These are phyloP conservation scores for Laspeyria flexula DNA, from an alignment of 2,888 invertebrate genomes.

Conservation along the genomic window DNA sequence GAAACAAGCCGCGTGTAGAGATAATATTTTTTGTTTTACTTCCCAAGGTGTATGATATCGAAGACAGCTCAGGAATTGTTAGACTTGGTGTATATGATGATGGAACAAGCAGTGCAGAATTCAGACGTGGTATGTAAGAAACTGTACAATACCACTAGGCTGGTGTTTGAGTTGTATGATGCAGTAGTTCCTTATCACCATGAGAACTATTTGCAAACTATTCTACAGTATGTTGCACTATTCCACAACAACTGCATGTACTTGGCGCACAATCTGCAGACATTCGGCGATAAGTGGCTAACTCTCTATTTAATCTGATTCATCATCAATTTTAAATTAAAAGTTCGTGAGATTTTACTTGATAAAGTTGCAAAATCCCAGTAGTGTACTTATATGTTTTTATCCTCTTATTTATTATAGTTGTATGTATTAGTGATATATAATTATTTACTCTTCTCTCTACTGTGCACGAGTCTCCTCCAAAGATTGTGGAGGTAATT, in stretches of 20 bases:
- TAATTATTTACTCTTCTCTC: too few species aligned
- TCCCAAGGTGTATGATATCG: slow-evolving; percentile 86
- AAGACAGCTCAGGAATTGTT: slow-evolving; percentile 88
- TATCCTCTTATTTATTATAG: too few species aligned
- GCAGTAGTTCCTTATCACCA: slow-evolving; percentile 93
- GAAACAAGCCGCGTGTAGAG: too few species aligned
- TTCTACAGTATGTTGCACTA: slow-evolving; percentile 95
- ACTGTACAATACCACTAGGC: slow-evolving; percentile 89
- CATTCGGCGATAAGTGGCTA: slow-evolving; percentile 89
- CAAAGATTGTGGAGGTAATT: too few species aligned
- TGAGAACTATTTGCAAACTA: slow-evolving; percentile 91
- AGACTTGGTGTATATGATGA: slow-evolving; percentile 87
- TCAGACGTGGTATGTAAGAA: slow-evolving; percentile 87
- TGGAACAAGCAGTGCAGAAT: slow-evolving; percentile 88
- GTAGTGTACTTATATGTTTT: too few species aligned
- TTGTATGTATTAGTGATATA: too few species aligned
- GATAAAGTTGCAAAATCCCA: too few species aligned
- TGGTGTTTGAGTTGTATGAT: slow-evolving; percentile 92
- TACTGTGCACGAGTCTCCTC: too few species aligned
- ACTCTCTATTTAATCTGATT: too few species aligned
- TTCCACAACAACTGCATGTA: slow-evolving; percentile 97
- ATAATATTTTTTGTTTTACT: slow-evolving; percentile 77
- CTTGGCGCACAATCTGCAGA: slow-evolving; percentile 90
- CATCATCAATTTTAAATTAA: too few species aligned
- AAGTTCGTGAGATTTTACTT: too few species aligned